Evolutionary conservation across 2,113 vertebrate genomes (phyloP), one percentile per base, ranked within the genome.

Genomic region (Lophochroa leadbeateri): DNA sequence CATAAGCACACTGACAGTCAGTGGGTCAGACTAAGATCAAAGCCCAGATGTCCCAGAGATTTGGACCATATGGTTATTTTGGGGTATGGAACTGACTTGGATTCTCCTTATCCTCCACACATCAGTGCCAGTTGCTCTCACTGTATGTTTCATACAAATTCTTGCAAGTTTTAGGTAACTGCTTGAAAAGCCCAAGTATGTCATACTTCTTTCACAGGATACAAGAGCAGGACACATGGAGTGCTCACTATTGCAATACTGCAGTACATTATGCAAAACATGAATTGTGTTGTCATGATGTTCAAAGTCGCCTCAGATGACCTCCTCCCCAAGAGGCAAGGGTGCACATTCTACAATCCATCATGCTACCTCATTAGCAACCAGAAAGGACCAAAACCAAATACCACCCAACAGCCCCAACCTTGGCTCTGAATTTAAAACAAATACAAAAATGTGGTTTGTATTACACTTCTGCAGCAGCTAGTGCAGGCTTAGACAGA

Each of bases 261-360:
- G 44, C 1, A 7, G 19, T 18, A 46, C 0, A 1, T 5, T 52
- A 28, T 58, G 17, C 6, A 46, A 60, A 49, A 60, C 17, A 6
- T 1, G 18, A 27, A n/a, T 12, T 1, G 3, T 0, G 3, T 31
- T 39, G 23, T 18, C 78, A 68, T 0, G 0, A 72, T 5, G 27
- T 8, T 21, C 46, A 2, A 27, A 88, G 47, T 65, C 93, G 49
- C 31, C 44, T 50, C 63, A 44, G 8, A 9, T 1, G 4, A n/a
- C 19, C 50, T 37, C 60, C 29, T 79, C 61, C 52, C 6, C 2
- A 2, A 35, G 60, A 65, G 10, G 15, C 35, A 86, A 76, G 44
- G 35, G 31, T 3, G 7, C 33, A 68, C 1, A 0, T 33, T 47
- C 69, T 65, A 68, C 47, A 18, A 17, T 10, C 83, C 50, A 61